phyloP scores from a whole-genome alignment of 2,888 invertebrate species.

The Drosophila parthenogenetica region DNA sequence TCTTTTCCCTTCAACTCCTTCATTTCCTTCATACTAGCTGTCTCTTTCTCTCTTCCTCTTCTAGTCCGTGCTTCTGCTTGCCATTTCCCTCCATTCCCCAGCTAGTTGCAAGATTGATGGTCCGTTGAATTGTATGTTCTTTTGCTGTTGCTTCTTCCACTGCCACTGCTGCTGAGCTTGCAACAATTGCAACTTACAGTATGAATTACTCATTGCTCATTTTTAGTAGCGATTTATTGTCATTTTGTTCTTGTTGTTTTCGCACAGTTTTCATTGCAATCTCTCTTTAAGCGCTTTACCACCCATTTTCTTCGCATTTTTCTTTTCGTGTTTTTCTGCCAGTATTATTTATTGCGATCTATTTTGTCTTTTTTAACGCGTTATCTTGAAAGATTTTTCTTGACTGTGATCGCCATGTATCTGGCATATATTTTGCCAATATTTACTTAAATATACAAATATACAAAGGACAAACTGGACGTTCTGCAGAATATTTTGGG shows the following conservation, averaged over 20 bases:
- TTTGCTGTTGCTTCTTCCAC: conserved; percentile 45
- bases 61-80: background rate
- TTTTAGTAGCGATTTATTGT: conserved; percentile 77
- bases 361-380: background rate
- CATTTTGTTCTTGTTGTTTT: conserved; percentile 48
- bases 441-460: conserved; percentile 72
- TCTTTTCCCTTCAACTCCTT: background rate
- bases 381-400: conserved; percentile 33
- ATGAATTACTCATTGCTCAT: conserved; percentile 80
- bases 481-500: conserved; percentile 23
- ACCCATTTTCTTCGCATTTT: conserved; percentile 6
- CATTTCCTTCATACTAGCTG: background rate
- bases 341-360: conserved; percentile 50
- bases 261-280: conserved; percentile 35
- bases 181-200: conserved; percentile 69
- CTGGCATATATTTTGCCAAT: conserved; percentile 70
- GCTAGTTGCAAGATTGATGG: conserved; percentile 72
- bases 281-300: conserved; percentile 33
- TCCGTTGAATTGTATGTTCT: conserved; percentile 71
- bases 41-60: background rate
- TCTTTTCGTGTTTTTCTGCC: conserved; percentile 13
- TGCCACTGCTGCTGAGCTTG: background rate
- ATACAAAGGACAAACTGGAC: conserved; percentile 51
- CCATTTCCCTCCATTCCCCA: conserved; percentile 16
- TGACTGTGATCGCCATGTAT: conserved; percentile 40